phyloP scores from a whole-genome alignment of 2,888 invertebrate genomes.

The Chironomus riparius region DNA sequence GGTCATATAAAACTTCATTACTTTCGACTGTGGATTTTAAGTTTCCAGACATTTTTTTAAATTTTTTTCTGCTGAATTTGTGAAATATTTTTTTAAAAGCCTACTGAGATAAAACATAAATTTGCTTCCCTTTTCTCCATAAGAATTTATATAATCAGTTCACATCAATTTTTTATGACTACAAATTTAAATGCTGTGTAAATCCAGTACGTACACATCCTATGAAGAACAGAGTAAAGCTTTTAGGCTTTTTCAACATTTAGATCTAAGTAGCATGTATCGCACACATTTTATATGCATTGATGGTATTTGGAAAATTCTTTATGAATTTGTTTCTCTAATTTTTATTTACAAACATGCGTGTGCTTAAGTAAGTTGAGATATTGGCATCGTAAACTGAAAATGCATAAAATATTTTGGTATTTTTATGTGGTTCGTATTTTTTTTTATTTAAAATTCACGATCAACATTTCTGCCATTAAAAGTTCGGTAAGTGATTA shows the following conservation, averaged over 20 bases:
- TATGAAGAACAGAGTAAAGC: neutral
- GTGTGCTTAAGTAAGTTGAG: no score
- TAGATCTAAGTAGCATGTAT: no score
- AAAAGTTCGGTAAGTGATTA: no score
- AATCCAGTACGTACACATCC: neutral
- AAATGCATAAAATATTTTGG: no score
- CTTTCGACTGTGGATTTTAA: neutral
- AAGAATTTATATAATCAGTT: neutral
- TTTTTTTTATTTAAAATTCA: no score
- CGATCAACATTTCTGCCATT: no score
- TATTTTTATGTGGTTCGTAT: no score
- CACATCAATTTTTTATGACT: neutral
- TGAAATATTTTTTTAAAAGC: neutral
- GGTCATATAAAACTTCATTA: neutral
- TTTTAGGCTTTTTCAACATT: no score
- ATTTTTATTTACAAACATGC: neutral
- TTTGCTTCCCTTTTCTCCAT: neutral
- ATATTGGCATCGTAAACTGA: no score
- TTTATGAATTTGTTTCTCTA: neutral
- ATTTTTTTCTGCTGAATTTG: neutral
- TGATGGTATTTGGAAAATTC: neutral
- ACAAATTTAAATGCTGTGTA: neutral
- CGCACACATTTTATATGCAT: neutral
- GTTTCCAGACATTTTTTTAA: neutral
- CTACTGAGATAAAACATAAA: neutral